These are phyloP conservation scores for Drosophila nigromelanica DNA, from an alignment of 1,140 invertebrate genomes.

Conservation along the genomic window DNA sequence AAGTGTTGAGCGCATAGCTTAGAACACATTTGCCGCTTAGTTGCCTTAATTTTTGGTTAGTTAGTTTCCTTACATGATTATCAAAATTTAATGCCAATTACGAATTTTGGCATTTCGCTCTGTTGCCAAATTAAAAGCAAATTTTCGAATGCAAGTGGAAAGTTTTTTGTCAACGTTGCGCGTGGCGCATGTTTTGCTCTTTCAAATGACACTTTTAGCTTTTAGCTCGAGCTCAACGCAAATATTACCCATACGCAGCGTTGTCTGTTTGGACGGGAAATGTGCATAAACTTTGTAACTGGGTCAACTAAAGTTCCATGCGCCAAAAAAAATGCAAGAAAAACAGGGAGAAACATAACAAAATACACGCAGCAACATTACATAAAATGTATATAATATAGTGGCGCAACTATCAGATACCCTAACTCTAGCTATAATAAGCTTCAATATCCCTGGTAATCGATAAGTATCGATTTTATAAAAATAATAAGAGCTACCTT, in stretches of 20 bases:
- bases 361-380: slow-evolving; percentile 22
- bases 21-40: no score
- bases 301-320: slow-evolving; percentile 44
- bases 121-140: slow-evolving; percentile 69
- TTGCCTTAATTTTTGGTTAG: slow-evolving; percentile 45
- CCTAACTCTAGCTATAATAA: no score
- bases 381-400: neutral
- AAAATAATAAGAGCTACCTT: no score
- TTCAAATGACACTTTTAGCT: slow-evolving; percentile 42
- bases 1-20: no score
- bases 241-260: slow-evolving; percentile 73
- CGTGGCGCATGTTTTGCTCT: slow-evolving; percentile 4
- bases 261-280: slow-evolving; percentile 59
- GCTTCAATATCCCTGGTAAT: no score
- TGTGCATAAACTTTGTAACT: slow-evolving; percentile 52
- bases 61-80: slow-evolving; percentile 47
- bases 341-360: slow-evolving; percentile 28
- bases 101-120: slow-evolving; percentile 27
- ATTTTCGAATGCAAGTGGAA: slow-evolving; percentile 50
- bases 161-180: slow-evolving; percentile 34
- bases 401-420: neutral
- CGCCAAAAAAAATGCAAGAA: slow-evolving; percentile 8
- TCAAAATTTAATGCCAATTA: slow-evolving; percentile 40
- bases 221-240: slow-evolving; percentile 33
- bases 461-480: no score